phyloP scores from a whole-genome alignment of 2,888 invertebrate genomes.

The Julus scandinavius region DNA sequence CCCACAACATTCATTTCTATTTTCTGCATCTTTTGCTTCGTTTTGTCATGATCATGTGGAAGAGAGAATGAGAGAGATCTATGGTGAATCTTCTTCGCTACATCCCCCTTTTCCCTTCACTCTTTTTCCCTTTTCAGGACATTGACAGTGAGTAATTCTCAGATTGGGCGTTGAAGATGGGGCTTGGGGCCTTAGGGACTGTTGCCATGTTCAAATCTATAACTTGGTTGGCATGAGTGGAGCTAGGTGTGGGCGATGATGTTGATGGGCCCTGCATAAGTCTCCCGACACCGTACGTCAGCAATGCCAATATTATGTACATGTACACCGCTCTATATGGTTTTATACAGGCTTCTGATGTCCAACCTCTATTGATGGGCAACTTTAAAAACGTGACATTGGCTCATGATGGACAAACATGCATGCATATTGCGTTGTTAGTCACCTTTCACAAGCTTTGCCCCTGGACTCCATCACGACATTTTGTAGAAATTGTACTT shows the following conservation, averaged over 20 bases:
- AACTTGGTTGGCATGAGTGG: constrained; percentile 24
- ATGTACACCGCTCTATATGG: constrained; percentile 17
- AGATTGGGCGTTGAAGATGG: constrained; percentile 33
- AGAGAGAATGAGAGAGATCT: not conserved
- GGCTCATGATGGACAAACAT: not conserved
- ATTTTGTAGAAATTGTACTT: no score
- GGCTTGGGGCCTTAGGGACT: constrained; percentile 17
- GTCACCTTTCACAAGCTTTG: no score
- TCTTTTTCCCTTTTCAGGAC: constrained; percentile 24
- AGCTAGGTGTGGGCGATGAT: constrained; percentile 17
- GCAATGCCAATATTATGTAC: constrained; percentile 8
- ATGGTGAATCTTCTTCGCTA: not conserved
- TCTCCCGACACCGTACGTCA: not conserved
- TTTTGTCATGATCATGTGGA: not conserved
- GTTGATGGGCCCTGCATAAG: constrained; percentile 23
- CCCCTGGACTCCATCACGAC: no score
- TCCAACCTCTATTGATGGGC: constrained; percentile 11
- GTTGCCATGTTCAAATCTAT: constrained; percentile 33
- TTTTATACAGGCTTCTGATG: constrained; percentile 5
- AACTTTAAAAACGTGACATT: not conserved
- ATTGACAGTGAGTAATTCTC: constrained; percentile 33
- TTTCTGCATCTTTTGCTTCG: constrained; percentile 33
- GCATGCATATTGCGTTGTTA: no score
- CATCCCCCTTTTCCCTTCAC: constrained; percentile 23
- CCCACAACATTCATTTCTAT: constrained; percentile 33